These are phyloP conservation scores for Chiridota heheva DNA, from an alignment of 35 echinoderm and acorn worm species.

Conservation along the genomic window DNA sequence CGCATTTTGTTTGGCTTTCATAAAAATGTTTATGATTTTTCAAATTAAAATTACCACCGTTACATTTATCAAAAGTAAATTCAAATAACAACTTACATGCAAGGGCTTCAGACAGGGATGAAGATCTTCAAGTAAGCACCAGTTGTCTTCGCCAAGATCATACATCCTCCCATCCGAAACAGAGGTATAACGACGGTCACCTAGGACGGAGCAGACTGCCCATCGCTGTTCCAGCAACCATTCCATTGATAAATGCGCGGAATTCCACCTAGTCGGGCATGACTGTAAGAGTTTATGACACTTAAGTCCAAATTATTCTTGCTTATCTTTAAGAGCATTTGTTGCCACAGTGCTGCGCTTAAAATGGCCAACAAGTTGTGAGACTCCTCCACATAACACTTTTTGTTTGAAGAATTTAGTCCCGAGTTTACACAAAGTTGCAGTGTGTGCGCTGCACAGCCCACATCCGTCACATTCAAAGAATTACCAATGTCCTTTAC, in stretches of 20 bases:
- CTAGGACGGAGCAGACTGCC: not conserved
- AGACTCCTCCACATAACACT: no score
- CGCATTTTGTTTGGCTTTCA: no score
- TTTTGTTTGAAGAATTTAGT: not conserved
- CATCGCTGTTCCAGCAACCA: not conserved
- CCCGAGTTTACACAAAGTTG: constrained; percentile 42
- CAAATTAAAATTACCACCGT: no score
- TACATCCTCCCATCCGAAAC: not conserved
- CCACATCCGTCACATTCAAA: constrained; percentile 22
- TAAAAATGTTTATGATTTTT: no score
- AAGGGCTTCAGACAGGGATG: not conserved
- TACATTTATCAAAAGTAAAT: no score
- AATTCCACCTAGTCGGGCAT: not conserved
- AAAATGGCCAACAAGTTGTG: constrained; percentile 48
- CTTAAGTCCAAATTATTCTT: not conserved
- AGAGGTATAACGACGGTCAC: not conserved
- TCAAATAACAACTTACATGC: not conserved
- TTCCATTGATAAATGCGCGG: not conserved
- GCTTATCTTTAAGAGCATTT: constrained; percentile 29
- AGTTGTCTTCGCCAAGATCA: not conserved
- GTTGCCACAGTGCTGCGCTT: constrained; percentile 9
- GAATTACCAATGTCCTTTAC: constrained; percentile 26
- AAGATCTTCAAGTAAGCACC: not conserved
- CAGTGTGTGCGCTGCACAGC: constrained; percentile 20
- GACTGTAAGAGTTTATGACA: not conserved